Conservation (phyloP, 2,797 vertebrate genomes). For the Falco columbarius region DNA sequence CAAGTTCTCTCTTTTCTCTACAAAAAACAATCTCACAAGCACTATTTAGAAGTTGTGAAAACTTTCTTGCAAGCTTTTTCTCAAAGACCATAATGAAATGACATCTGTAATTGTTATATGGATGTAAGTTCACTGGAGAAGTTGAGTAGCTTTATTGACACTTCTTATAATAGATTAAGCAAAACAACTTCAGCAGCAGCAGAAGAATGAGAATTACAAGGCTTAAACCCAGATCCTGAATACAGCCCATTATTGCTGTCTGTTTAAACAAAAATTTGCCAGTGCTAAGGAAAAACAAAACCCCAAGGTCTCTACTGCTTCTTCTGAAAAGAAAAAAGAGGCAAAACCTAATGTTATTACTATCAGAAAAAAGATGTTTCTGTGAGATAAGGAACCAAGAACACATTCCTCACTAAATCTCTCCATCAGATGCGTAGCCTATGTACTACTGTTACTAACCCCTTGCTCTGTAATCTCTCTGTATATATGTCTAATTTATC, state of each 20-base stretch:
- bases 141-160: neutral
- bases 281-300: neutral
- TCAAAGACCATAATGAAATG: neutral
- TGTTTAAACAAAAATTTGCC: neutral
- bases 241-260: neutral
- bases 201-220: neutral
- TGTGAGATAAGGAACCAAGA: slow-evolving; percentile 29
- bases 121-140: neutral
- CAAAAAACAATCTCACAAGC: neutral
- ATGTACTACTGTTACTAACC: slow-evolving; percentile 79
- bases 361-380: slow-evolving; percentile 38
- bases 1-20: neutral
- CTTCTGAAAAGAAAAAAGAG: neutral
- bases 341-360: neutral
- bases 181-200: neutral
- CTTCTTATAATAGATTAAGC: neutral
- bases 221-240: neutral
- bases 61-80: neutral
- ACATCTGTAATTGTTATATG: neutral
- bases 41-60: neutral
- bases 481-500: slow-evolving; percentile 99
- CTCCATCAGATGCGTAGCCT: slow-evolving; percentile 58
- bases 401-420: slow-evolving; percentile 82
- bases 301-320: neutral
- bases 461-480: slow-evolving; percentile 87